Conservation (phyloP, 2,888 invertebrate species). For the Meandrusa payeni region DNA sequence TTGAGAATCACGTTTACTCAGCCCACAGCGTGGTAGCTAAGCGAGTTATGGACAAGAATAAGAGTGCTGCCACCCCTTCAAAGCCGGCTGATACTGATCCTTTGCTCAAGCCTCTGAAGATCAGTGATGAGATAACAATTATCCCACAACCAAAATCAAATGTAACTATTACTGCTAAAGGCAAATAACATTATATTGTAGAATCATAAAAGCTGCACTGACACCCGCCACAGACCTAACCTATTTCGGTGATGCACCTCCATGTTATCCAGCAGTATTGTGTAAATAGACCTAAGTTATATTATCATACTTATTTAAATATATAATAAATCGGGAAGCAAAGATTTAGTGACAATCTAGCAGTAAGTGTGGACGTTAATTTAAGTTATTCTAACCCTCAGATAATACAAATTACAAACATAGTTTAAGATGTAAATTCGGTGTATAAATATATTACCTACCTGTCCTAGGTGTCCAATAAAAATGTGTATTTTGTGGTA, state of each 20-base stretch:
- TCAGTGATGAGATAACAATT: constrained; percentile 95
- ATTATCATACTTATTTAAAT: constrained; percentile 56
- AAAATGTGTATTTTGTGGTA: constrained; percentile 45
- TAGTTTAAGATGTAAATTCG: constrained; percentile 57
- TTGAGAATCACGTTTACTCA: constrained; percentile 96
- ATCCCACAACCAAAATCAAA: constrained; percentile 89
- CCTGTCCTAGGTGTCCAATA: constrained; percentile 38
- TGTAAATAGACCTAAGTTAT: constrained; percentile 63
- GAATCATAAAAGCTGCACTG: constrained; percentile 41
- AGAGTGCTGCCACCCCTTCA: constrained; percentile 52
- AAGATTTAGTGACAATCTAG: constrained; percentile 57
- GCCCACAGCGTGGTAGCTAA: constrained; percentile 96
- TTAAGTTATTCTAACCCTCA: constrained; percentile 45
- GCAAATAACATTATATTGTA: constrained; percentile 59
- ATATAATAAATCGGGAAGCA: constrained; percentile 44
- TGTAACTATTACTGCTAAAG: constrained; percentile 70
- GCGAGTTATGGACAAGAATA: constrained; percentile 90
- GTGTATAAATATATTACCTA: constrained; percentile 50
- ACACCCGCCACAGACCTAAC: constrained; percentile 36
- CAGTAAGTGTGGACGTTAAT: constrained; percentile 49
- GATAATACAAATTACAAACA: constrained; percentile 39
- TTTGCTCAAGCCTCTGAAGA: constrained; percentile 90
- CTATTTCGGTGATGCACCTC: constrained; percentile 52
- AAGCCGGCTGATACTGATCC: constrained; percentile 77
- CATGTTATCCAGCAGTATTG: constrained; percentile 65